phyloP scores from a whole-genome alignment of 2,888 invertebrate genomes.

The Calameuta idolon region DNA sequence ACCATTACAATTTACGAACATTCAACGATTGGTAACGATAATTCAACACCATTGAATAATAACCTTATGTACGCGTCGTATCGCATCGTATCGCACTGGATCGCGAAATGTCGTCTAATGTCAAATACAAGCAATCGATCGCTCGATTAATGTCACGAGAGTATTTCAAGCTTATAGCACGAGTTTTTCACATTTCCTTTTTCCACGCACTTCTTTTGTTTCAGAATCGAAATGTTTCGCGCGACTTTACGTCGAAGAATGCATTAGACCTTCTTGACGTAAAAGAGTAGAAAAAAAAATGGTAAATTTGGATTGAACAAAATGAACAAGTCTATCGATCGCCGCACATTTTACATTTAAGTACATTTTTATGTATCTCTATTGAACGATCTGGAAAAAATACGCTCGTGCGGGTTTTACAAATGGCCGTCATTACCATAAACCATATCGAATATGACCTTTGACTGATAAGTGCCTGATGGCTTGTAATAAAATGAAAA shows the following conservation, averaged over 20 bases:
- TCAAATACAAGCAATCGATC: not conserved
- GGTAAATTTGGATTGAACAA: not conserved
- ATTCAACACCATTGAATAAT: conserved; percentile 16
- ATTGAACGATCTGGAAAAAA: not conserved
- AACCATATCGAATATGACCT: not conserved
- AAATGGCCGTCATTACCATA: not conserved
- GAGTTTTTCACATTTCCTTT: not conserved
- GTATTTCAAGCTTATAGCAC: not conserved
- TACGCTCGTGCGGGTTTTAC: not conserved
- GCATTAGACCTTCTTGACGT: not conserved
- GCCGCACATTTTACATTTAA: not conserved
- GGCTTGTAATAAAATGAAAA: not conserved
- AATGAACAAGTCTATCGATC: not conserved
- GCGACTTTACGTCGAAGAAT: not conserved
- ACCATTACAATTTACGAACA: conserved; percentile 7
- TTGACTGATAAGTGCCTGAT: not conserved
- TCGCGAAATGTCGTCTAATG: not conserved
- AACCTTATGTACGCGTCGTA: not conserved
- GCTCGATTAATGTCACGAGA: not conserved
- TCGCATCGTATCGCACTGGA: not conserved
- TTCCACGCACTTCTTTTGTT: not conserved
- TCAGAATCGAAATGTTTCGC: not conserved
- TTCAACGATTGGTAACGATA: conserved; percentile 20
- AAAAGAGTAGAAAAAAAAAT: not conserved
- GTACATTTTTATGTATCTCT: not conserved